Percentiles rank a stretch among this genome's conserved stretches.
phyloP scores from a whole-genome alignment of 92 coral and sea anemone species.

The Porites evermanni region DNA sequence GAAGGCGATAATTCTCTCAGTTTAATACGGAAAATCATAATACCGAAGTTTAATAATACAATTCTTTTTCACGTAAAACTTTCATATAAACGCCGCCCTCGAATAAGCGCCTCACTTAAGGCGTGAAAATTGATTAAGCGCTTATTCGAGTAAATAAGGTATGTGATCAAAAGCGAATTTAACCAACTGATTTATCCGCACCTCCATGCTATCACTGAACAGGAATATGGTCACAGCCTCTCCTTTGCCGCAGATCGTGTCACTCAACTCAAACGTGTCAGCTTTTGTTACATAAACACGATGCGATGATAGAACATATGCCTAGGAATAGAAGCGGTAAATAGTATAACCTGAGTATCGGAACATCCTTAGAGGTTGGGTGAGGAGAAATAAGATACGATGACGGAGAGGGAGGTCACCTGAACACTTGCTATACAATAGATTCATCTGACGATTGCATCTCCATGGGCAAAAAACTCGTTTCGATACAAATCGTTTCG shows the following conservation, averaged over 20 bases:
- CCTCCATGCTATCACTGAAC: conserved; percentile 99
- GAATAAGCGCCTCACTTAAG: background rate
- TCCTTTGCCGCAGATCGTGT: conserved; percentile 91
- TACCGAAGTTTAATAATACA: too few species aligned
- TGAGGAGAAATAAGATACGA: too few species aligned
- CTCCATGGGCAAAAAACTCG: too few species aligned
- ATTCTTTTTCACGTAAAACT: too few species aligned
- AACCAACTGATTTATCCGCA: background rate
- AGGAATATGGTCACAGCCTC: conserved; percentile 94
- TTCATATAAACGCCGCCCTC: background rate
- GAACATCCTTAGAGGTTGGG: too few species aligned
- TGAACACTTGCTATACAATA: too few species aligned
- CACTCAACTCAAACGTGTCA: conserved; percentile 93
- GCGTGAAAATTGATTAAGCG: background rate
- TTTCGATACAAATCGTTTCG: too few species aligned
- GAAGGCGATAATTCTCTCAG: too few species aligned
- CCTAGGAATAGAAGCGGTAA: conserved; percentile 44
- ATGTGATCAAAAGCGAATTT: background rate
- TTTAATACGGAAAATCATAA: too few species aligned
- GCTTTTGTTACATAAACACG: conserved; percentile 90
- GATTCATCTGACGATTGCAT: too few species aligned
- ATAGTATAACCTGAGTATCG: too few species aligned
- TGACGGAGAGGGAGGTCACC: too few species aligned
- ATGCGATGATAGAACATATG: conserved; percentile 92
- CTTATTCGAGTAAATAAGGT: background rate